Percentiles rank a stretch among this genome's conserved stretches.
Evolutionary conservation across 2,113 vertebrate species (phyloP).

Genomic region (Sisor rabdophorus): DNA sequence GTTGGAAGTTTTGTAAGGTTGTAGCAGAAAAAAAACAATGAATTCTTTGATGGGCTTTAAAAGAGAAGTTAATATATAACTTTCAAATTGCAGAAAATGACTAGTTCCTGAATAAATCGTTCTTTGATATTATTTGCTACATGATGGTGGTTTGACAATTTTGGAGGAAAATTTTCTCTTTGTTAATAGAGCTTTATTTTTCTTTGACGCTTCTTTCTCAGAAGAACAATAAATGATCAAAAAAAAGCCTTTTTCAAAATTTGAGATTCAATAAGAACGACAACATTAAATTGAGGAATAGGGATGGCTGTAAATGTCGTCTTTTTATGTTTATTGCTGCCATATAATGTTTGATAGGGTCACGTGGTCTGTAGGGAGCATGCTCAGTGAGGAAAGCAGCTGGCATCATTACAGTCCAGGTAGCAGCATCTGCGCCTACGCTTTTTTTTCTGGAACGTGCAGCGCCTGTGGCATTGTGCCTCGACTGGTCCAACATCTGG

Average conservation of each 20-base stretch:
- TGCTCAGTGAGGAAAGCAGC: conserved; percentile 51
- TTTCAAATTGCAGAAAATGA: conserved; percentile 19
- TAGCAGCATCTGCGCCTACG: conserved; percentile 68
- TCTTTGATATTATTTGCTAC: conserved; percentile 2
- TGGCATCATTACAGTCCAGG: conserved; percentile 66
- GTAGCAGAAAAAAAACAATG: background rate
- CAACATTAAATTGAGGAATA: background rate
- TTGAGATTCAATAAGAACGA: background rate
- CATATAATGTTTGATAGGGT: conserved; percentile 46
- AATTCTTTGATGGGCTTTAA: conserved; percentile 28
- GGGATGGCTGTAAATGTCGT: background rate
- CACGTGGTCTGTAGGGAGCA: conserved; percentile 61
- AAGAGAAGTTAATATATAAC: conserved; percentile 21
- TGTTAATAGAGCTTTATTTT: conserved; percentile 3
- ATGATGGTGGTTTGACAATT: conserved; percentile 7
- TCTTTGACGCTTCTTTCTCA: background rate
- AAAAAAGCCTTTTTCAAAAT: background rate
- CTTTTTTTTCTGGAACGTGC: conserved; percentile 67
- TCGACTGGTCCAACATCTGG: conserved; percentile 70
- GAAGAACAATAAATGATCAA: conserved; percentile 4
- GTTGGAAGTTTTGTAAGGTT: conserved; percentile 27
- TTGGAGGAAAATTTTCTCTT: conserved; percentile 4
- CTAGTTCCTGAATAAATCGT: background rate
- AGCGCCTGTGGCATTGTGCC: conserved; percentile 66
- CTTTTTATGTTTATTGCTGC: conserved; percentile 7